These are phyloP conservation scores for Limenitis camilla DNA, from an alignment of 2,888 invertebrate genomes.

Conservation along the genomic window DNA sequence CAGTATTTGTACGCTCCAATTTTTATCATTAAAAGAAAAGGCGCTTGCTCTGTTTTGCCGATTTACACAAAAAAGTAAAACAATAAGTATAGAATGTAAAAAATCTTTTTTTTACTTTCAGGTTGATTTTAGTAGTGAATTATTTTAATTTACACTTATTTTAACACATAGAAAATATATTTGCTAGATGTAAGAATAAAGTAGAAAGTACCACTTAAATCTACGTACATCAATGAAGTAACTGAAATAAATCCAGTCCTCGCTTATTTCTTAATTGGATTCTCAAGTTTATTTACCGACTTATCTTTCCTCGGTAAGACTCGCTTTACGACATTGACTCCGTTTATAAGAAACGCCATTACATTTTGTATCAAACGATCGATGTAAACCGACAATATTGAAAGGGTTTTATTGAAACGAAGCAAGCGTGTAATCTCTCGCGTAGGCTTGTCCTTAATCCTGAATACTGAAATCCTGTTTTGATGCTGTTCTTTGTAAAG, in stretches of 20 bases:
- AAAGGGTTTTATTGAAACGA: slow-evolving; percentile 19
- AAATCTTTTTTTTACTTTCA: not conserved
- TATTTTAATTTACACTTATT: not conserved
- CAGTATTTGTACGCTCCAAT: slow-evolving; percentile 18
- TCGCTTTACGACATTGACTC: slow-evolving; percentile 56
- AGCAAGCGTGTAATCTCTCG: slow-evolving; percentile 11
- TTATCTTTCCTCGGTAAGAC: slow-evolving; percentile 56
- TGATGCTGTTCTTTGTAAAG: slow-evolving; percentile 2
- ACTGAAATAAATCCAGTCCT: slow-evolving; percentile 56
- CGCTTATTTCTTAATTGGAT: slow-evolving; percentile 69
- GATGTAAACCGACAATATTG: slow-evolving; percentile 18
- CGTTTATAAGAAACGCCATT: slow-evolving; percentile 37
- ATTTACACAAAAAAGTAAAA: slow-evolving; percentile 3
- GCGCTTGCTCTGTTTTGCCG: slow-evolving; percentile 11
- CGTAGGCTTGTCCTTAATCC: slow-evolving; percentile 9
- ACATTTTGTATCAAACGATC: slow-evolving; percentile 21
- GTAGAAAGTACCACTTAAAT: slow-evolving; percentile 30
- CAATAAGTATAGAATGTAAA: slow-evolving; percentile 1
- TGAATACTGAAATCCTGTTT: slow-evolving; percentile 6
- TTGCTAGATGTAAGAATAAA: not conserved
- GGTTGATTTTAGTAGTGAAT: not conserved
- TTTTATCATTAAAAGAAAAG: slow-evolving; percentile 20
- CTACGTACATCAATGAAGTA: slow-evolving; percentile 58
- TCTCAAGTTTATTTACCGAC: slow-evolving; percentile 66
- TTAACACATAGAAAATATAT: not conserved